Evolutionary conservation across 2,888 invertebrate genomes (phyloP), one percentile per base, ranked within the genome.

Genomic region (Drosophila atripex): DNA sequence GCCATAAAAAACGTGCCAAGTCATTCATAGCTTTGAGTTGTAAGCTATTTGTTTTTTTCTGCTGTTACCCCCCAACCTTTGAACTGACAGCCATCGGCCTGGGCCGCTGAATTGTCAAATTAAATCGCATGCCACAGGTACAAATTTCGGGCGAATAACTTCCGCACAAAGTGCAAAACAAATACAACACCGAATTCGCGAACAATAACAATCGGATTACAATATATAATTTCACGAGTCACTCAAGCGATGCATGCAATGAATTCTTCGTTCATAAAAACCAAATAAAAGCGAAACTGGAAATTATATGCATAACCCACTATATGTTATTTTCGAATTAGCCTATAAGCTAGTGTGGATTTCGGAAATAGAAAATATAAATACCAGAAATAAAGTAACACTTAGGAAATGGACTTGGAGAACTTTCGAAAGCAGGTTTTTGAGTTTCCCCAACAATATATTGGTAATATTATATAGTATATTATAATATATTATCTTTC

Each of bases 161-260:
- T 80, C 86, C 83, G 80, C 50, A 51, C 70, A 70, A 70, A 55
- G 39, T 73, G 65, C 52, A 66, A 38, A 63, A 61, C 64, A 54
- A 49, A 68, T 41, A 57, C 60, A 35, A 28, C 25, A 30, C 41
- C 23, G 43, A 47, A 73, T 64, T 23, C 57, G 45, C 21, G 46
- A 73, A 84, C 63, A 70, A 63, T 47, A 61, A 60, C 25, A 41
- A 49, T 65, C 63, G 53, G 63, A 75, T 78, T 51, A 45, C 47
- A 60, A 59, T 60, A 59, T 53, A 70, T 59, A 73, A 80, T 69
- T 71, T 53, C 59, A 69, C 38, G 30, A 41, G 52, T 39, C 79
- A 76, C 63, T 76, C 74, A 64, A 74, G 53, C 83, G 71, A 51
- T 56, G 57, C 83, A 82, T 74, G 68, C 83, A 68, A 76, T 82